phyloP scores from a whole-genome alignment of 2,888 invertebrate species.

The Papilio protenor region DNA sequence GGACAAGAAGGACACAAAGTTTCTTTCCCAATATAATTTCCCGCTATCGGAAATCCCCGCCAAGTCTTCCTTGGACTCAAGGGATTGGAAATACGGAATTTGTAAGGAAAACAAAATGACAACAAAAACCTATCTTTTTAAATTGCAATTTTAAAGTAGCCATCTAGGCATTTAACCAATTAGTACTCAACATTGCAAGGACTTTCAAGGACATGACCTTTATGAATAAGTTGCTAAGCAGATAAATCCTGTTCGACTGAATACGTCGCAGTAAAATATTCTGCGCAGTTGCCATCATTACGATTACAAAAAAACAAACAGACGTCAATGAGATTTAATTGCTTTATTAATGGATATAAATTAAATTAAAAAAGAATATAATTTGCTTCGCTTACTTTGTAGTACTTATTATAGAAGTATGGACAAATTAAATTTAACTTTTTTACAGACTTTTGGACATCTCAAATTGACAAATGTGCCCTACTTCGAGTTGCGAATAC shows the following conservation, averaged over 20 bases:
- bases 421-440: background rate
- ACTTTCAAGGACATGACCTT: conserved; percentile 22
- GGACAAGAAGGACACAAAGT: no score
- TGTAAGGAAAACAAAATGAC: background rate
- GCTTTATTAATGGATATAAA: conserved; percentile 1
- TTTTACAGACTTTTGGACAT: no score
- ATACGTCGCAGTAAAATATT: background rate
- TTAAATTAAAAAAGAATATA: background rate
- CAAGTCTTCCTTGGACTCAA: no score
- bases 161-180: background rate
- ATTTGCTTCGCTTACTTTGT: background rate
- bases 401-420: background rate
- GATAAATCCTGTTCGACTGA: conserved; percentile 9
- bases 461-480: no score
- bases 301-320: background rate
- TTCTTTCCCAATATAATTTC: no score
- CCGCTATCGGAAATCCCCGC: no score
- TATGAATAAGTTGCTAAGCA: background rate
- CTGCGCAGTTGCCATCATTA: conserved; percentile 10
- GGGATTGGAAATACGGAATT: background rate
- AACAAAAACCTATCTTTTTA: background rate
- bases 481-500: no score
- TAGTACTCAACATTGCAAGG: background rate
- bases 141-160: background rate
- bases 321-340: conserved; percentile 7